Conservation (phyloP, 92 coral and sea anemone genomes). For the Paramuricea clavata region DNA sequence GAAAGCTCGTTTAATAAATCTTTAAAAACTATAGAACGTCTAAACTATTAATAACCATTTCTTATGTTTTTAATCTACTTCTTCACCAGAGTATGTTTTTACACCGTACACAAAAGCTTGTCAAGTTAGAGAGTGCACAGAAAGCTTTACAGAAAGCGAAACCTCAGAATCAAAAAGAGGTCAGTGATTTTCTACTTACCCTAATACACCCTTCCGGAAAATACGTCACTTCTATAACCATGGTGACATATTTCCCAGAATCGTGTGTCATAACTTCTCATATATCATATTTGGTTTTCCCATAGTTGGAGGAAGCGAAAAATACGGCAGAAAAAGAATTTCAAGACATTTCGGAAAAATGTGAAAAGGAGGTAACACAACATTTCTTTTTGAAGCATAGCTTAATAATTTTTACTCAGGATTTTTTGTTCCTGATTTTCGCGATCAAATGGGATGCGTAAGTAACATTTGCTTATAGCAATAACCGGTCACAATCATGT, state of each 20-base stretch:
- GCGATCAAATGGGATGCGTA: not conserved
- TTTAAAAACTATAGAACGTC: too few species aligned
- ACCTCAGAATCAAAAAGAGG: conserved; percentile 93
- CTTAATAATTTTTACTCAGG: too few species aligned
- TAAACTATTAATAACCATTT: too few species aligned
- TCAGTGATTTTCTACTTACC: not conserved
- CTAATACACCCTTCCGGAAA: not conserved
- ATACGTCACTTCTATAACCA: too few species aligned
- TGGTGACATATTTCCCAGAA: too few species aligned
- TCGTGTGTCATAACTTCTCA: too few species aligned
- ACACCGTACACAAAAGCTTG: conserved; percentile 90
- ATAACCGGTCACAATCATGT: too few species aligned
- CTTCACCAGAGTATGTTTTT: conserved; percentile 83
- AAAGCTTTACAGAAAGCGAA: conserved; percentile 94
- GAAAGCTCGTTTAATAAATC: too few species aligned
- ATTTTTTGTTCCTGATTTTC: too few species aligned
- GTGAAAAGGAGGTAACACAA: conserved; percentile 86
- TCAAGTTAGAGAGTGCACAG: conserved; percentile 89
- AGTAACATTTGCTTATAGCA: too few species aligned
- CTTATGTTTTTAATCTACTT: too few species aligned
- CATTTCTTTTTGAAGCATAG: too few species aligned
- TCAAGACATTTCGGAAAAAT: conserved; percentile 82
- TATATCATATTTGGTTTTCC: not conserved
- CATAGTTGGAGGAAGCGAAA: conserved; percentile 84
- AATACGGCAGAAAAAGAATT: conserved; percentile 87